phyloP scores from a whole-genome alignment of 2,888 invertebrate species.

The Brachypterus glaber region DNA sequence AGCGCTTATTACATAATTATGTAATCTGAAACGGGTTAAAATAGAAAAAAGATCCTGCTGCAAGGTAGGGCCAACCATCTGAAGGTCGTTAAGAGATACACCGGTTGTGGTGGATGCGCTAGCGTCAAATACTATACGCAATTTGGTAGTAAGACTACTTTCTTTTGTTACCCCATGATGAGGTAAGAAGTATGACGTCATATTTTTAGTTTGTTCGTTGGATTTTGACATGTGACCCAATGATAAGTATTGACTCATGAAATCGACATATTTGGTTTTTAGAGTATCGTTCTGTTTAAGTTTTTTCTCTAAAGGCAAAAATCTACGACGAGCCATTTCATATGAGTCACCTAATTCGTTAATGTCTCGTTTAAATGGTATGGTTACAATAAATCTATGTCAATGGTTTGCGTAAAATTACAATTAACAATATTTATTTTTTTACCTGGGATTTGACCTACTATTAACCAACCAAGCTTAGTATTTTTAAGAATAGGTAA shows the following conservation, averaged over 20 bases:
- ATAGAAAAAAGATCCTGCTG: too few relatives aligned
- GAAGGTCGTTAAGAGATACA: neutral
- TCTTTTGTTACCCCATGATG: neutral
- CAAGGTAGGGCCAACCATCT: neutral
- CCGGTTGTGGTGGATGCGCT: neutral
- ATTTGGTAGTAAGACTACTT: too few relatives aligned
- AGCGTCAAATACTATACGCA: neutral
- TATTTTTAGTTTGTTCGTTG: too few relatives aligned
- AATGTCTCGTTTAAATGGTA: conserved; percentile 2
- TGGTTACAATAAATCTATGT: neutral
- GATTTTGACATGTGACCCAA: conserved; percentile 12
- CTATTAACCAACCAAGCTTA: conserved; percentile 5
- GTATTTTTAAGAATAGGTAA: too few relatives aligned
- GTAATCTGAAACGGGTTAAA: neutral
- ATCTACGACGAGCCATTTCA: neutral
- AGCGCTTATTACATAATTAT: neutral
- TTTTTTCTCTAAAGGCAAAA: neutral
- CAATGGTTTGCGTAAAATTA: conserved; percentile 8
- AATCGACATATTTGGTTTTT: neutral
- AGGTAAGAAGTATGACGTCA: too few relatives aligned
- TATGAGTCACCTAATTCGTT: neutral
- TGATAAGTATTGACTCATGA: conserved; percentile 1
- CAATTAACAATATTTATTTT: neutral
- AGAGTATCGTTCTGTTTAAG: neutral
- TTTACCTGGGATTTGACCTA: neutral